These are phyloP conservation scores for Aelia acuminata DNA, from an alignment of 2,888 invertebrate species.

Conservation along the genomic window DNA sequence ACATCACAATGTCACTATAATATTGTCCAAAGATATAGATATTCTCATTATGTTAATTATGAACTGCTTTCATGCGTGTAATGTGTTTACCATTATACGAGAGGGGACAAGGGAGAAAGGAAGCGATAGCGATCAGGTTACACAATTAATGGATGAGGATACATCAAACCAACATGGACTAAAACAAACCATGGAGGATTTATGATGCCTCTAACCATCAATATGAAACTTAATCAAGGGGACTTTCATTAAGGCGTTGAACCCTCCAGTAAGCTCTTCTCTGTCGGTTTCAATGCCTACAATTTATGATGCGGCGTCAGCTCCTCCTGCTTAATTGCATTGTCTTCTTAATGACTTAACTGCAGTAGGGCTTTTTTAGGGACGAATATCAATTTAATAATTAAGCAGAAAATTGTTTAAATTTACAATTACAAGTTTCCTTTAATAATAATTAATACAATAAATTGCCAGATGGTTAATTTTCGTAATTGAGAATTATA, in stretches of 20 bases:
- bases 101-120: not conserved
- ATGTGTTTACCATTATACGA: not conserved
- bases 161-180: not conserved
- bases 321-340: not conserved
- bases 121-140: not conserved
- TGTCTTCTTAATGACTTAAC: not conserved
- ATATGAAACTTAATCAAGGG: constrained; percentile 33
- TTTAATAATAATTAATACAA: too few species aligned
- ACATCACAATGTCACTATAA: not conserved
- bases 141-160: constrained; percentile 15
- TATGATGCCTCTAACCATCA: constrained; percentile 12
- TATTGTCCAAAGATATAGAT: not conserved
- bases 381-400: too few species aligned
- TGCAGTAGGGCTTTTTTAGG: too few species aligned
- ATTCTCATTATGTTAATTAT: not conserved
- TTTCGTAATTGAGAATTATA: too few species aligned
- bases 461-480: too few species aligned
- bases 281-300: not conserved
- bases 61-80: not conserved
- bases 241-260: not conserved
- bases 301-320: constrained; percentile 4
- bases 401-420: too few species aligned
- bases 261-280: not conserved
- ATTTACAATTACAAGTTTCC: too few species aligned
- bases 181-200: constrained; percentile 20